Evolutionary conservation across 2,888 invertebrate species (phyloP), one percentile per base, ranked within the genome.

Genomic region (Allygus modestus): DNA sequence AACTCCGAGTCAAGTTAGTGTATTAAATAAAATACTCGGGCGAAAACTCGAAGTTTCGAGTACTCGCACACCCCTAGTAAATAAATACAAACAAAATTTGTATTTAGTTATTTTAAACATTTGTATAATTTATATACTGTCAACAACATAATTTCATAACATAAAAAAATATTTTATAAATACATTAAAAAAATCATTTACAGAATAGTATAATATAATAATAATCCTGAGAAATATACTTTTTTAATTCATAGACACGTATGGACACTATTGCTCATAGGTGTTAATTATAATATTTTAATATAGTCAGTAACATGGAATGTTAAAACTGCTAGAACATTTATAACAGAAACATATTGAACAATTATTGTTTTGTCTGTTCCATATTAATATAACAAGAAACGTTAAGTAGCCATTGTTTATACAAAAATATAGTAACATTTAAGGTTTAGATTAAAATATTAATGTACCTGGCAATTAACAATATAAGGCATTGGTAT

Each of bases 171-270:
- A 65, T 65, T 65, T 31, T 31, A 65, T 65, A 28, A 58, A 31
- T 65, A 65, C 65, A 65, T 7, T 65, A 28, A 23, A 46, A 46
- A 54, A 65, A 0, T 31, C 28, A 65, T 65, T 65, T 31, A 65
- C 31, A 65, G 1, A 65, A 65, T 65, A 65, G 2, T 23, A 54
- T 46, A 51, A 17, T 9, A 15, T 31, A 12, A 31, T 31, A 15
- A 65, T 65, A 65, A 65, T 65, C 65, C 65, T 65, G 65, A 65
- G 65, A 65, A 65, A 28, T 65, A 65, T 28, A 65, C 17, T 46
- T 46, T 65, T 58, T 58, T 31, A 2, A 28, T 65, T n/a, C 1
- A 26, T 65, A 28, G 65, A 65, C 31, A 65, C 65, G 5, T 51
- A 51, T 58, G 58, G 23, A 58, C 15, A 65, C 65, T 65, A 65